Evolutionary conservation across 2,888 invertebrate genomes (phyloP).

Genomic region (Craniophora ligustri): DNA sequence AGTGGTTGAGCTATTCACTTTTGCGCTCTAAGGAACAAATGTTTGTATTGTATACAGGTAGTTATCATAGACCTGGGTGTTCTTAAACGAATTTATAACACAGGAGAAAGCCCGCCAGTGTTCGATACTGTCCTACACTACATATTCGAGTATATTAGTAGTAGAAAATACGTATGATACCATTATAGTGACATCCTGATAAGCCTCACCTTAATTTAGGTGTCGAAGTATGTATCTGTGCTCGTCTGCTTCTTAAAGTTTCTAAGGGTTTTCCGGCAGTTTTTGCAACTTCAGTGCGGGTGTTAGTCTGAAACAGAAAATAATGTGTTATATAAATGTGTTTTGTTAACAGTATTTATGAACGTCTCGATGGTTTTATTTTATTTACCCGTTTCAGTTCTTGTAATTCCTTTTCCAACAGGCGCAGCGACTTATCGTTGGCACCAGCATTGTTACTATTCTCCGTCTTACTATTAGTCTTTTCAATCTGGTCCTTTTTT

Average conservation of each 20-base stretch:
- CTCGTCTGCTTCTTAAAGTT: slow-evolving; percentile 65
- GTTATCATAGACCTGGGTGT: too few species aligned
- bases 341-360: not conserved
- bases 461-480: slow-evolving; percentile 63
- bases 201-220: slow-evolving; percentile 74
- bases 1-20: too few species aligned
- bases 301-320: slow-evolving; percentile 71
- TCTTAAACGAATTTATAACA: too few species aligned
- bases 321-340: not conserved
- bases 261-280: slow-evolving; percentile 66
- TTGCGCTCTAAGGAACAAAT: too few species aligned
- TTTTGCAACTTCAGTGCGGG: slow-evolving; percentile 66
- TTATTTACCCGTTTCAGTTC: slow-evolving; percentile 87
- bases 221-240: slow-evolving; percentile 77
- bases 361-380: slow-evolving; percentile 4
- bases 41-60: too few species aligned
- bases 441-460: slow-evolving; percentile 65
- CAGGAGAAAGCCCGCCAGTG: too few species aligned
- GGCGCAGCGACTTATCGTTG: slow-evolving; percentile 82
- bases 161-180: too few species aligned
- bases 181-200: too few species aligned
- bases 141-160: too few species aligned
- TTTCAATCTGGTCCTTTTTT: slow-evolving; percentile 60
- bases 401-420: slow-evolving; percentile 89
- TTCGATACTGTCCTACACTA: too few species aligned